A percentile compares a stretch with the other conserved stretches of the same genome.
Evolutionary conservation across 2,888 invertebrate genomes (phyloP).

Genomic region (Myathropa florea): DNA sequence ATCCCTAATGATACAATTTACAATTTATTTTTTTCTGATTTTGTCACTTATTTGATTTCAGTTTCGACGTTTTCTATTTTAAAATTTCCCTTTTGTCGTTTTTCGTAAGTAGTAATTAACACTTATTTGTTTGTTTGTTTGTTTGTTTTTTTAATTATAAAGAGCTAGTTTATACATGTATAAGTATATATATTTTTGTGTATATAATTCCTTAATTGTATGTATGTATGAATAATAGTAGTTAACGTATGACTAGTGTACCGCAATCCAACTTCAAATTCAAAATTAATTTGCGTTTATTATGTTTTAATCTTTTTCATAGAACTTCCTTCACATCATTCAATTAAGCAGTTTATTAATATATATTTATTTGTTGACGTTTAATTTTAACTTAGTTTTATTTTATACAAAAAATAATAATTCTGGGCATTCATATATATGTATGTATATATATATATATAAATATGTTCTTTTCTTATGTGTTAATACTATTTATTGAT

Average conservation of each 20-base stretch:
- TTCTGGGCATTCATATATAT: slow-evolving; percentile 1
- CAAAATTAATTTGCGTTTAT: not conserved
- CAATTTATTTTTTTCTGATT: slow-evolving; percentile 15
- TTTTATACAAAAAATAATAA: slow-evolving; percentile 29
- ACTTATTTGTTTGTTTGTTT: slow-evolving; percentile 13
- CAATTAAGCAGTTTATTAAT: not conserved
- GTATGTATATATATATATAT: not conserved
- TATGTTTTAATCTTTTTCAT: not conserved
- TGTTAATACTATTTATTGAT: not conserved
- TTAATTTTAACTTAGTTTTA: not conserved
- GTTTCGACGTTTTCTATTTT: slow-evolving; percentile 16
- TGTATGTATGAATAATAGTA: slow-evolving; percentile 29
- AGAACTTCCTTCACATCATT: not conserved
- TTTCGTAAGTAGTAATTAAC: slow-evolving; percentile 15
- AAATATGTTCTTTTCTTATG: not conserved
- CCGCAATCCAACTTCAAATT: slow-evolving; percentile 14
- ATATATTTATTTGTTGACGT: not conserved
- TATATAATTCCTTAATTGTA: slow-evolving; percentile 14
- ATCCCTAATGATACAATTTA: slow-evolving; percentile 23
- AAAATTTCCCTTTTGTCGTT: slow-evolving; percentile 1
- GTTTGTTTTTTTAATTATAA: slow-evolving; percentile 16
- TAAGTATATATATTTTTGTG: slow-evolving; percentile 22
- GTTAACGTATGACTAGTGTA: slow-evolving; percentile 46
- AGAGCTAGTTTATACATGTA: slow-evolving; percentile 22
- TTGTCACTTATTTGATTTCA: slow-evolving; percentile 27